Evolutionary conservation across 2,797 vertebrate species (phyloP).

Genomic region (Tachyglossus aculeatus): DNA sequence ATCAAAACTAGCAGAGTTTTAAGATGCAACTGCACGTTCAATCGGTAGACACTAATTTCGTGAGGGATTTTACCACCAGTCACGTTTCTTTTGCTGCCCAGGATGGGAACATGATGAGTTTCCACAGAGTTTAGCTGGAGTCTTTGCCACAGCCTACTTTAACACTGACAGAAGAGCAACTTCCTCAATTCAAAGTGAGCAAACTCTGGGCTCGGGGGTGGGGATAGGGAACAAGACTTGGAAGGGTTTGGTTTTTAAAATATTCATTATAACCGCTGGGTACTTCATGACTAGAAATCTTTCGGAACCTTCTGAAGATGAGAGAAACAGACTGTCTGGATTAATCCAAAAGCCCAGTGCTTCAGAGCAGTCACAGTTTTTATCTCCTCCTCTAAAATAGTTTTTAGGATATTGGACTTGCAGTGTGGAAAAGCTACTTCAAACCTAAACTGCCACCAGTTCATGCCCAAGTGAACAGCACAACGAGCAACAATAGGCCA

Average conservation of each 20-base stretch:
- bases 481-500: background rate
- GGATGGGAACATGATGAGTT: too few relatives aligned
- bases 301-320: background rate
- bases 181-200: background rate
- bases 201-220: too few relatives aligned
- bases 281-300: background rate
- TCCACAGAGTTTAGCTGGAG: background rate
- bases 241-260: background rate
- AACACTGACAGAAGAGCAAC: background rate
- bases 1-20: background rate
- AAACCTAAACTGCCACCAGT: background rate
- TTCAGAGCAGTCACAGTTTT: background rate
- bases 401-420: background rate
- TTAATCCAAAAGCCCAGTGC: background rate
- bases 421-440: background rate
- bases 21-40: background rate
- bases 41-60: background rate
- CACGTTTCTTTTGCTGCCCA: too few relatives aligned
- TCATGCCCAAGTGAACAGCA: background rate
- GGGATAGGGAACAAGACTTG: background rate
- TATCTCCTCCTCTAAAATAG: background rate
- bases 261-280: background rate
- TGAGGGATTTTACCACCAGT: background rate
- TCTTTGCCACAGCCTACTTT: background rate
- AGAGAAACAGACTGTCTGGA: background rate